Conservation (phyloP, 2,113 vertebrate genomes). For the Fulmarus glacialis region DNA sequence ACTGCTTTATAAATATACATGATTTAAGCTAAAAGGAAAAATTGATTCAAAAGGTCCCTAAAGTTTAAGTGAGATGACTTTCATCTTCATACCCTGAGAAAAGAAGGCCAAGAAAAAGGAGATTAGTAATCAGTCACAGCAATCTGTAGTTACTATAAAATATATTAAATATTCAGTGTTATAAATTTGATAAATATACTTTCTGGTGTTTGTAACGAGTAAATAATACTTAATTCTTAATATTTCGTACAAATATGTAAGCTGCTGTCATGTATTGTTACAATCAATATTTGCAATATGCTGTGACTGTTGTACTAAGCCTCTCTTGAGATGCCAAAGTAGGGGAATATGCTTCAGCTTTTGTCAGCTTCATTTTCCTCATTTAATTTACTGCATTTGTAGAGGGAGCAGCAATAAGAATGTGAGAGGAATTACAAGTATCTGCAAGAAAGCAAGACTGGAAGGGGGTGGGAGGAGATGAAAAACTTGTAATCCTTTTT, state of each 20-base stretch:
- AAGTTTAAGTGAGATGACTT: background rate
- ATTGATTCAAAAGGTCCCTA: background rate
- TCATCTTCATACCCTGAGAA: background rate
- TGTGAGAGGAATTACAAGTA: slow-evolving; percentile 52
- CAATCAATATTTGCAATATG: background rate
- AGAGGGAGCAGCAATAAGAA: slow-evolving; percentile 18
- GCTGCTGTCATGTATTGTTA: background rate
- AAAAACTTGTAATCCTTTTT: background rate
- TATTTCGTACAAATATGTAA: background rate
- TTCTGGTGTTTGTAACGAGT: background rate
- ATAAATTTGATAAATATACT: background rate
- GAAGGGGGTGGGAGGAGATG: slow-evolving; percentile 1
- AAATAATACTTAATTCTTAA: background rate
- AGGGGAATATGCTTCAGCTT: background rate
- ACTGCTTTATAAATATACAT: background rate
- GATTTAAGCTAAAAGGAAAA: background rate
- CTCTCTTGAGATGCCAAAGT: background rate
- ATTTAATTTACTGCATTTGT: background rate
- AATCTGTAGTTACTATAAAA: background rate
- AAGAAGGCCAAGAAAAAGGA: background rate
- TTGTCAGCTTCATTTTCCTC: background rate
- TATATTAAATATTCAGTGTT: background rate
- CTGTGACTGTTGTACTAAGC: background rate
- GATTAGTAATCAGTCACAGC: background rate
- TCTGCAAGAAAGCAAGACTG: slow-evolving; percentile 51